Evolutionary conservation across 92 coral and sea anemone species (phyloP).

Genomic region (Meandrina meandrites): DNA sequence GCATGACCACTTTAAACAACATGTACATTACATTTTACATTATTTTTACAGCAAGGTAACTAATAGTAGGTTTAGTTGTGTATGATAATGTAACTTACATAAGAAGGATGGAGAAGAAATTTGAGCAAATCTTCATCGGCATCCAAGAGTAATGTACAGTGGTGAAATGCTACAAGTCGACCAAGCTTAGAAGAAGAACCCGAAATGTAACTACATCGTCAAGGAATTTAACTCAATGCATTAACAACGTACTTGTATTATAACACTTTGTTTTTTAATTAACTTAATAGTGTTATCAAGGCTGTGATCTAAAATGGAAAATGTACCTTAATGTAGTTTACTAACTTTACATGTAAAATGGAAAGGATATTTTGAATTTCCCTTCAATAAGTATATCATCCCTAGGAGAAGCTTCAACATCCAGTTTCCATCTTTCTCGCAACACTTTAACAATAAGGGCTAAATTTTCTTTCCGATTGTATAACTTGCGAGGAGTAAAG

Average conservation of each 20-base stretch:
- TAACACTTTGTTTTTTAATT: too few relatives aligned
- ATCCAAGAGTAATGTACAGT: constrained; percentile 86
- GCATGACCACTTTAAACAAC: too few relatives aligned
- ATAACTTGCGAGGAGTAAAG: constrained; percentile 72
- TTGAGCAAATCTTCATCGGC: constrained; percentile 55
- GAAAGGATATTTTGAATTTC: constrained; percentile 80
- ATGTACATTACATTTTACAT: too few relatives aligned
- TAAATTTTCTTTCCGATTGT: constrained; percentile 82
- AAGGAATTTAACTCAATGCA: constrained; percentile 23
- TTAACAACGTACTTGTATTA: not conserved
- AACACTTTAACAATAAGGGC: constrained; percentile 77
- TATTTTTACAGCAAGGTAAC: not conserved
- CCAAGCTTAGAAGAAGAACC: constrained; percentile 97
- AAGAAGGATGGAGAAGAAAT: constrained; percentile 69
- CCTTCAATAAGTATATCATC: constrained; percentile 86
- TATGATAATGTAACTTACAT: constrained; percentile 44
- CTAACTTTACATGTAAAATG: too few relatives aligned
- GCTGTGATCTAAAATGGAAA: not conserved
- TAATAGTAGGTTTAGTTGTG: not conserved
- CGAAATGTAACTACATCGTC: constrained; percentile 61
- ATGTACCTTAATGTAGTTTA: not conserved
- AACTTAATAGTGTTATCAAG: not conserved
- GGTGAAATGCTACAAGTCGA: constrained; percentile 74
- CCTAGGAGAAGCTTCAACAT: constrained; percentile 75
- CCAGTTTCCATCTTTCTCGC: constrained; percentile 78